A percentile compares a stretch with the other conserved stretches of the same genome.
phyloP scores from a whole-genome alignment of 2,888 invertebrate species.

The Monochamus alternatus region DNA sequence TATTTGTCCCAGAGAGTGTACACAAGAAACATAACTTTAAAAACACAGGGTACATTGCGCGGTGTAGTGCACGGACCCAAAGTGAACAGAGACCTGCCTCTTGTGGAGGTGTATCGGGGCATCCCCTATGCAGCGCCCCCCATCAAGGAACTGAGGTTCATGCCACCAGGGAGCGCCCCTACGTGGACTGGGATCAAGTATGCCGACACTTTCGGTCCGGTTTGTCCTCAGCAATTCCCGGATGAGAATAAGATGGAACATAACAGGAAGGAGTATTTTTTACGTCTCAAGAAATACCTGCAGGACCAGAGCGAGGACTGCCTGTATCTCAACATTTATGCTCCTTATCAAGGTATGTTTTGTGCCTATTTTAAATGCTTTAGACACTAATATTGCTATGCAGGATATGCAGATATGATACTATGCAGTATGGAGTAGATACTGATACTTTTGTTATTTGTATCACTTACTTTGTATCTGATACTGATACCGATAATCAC shows the following conservation, averaged over 20 bases:
- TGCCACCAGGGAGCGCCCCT: conserved; percentile 80
- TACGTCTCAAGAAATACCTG: conserved; percentile 81
- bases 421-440: too few species aligned
- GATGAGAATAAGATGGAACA: conserved; percentile 77
- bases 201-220: conserved; percentile 83
- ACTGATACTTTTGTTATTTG: too few species aligned
- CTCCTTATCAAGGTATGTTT: conserved; percentile 86
- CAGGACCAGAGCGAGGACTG: conserved; percentile 88
- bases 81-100: conserved; percentile 76
- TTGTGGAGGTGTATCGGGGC: conserved; percentile 84
- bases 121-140: conserved; percentile 89
- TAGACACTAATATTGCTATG: too few species aligned
- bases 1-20: conserved; percentile 51
- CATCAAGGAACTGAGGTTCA: conserved; percentile 77
- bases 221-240: conserved; percentile 90
- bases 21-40: conserved; percentile 69
- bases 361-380: conserved; percentile 28
- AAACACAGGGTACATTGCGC: conserved; percentile 78
- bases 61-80: conserved; percentile 80
- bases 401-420: too few species aligned
- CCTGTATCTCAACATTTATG: conserved; percentile 92
- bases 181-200: conserved; percentile 84
- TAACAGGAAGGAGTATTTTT: conserved; percentile 81
- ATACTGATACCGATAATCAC: too few species aligned
- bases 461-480: too few species aligned